Evolutionary conservation across 2,888 invertebrate genomes (phyloP), one percentile per base, ranked within the genome.

Genomic region (Tillus elongatus): DNA sequence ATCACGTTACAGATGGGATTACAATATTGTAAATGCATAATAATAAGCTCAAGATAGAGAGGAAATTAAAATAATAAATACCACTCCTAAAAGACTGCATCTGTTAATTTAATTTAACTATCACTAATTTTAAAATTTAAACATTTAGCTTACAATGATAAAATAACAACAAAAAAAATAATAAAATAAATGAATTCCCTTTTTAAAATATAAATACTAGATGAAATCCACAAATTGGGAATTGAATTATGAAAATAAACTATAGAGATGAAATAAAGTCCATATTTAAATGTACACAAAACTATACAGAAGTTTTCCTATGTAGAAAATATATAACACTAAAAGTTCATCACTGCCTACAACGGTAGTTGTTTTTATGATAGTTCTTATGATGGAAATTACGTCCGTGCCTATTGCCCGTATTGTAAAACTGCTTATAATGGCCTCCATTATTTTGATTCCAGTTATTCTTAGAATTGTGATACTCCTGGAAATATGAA

Each of bases 391-490:
- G 59, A 42, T 60, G 59, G 37, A 60, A 63, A 42, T 57, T 58
- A 33, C 59, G 54, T 41, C 61, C 53, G 49, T 63, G 59, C 31
- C 58, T 49, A 43, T 52, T 53, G 14, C 47, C 50, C 8, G 50
- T 49, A 41, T 54, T 57, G 45, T 58, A 61, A 48, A 60, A 62
- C 15, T 52, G 50, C 38, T 60, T 57, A 44, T 59, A 54, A 41
- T 53, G 50, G 13, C 41, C 24, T 32, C 53, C 51, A 37, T 53
- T 56, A 34, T 50, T 53, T 26, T 57, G 63, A 45, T 56, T 61
- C 67, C 69, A 67, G 39, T 64, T 66, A n/a, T n/a, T n/a, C 52
- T 69, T 69, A 27, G 63, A 57, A 45, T 69, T 70, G 42, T 73
- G 71, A 43, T 63, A 65, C 39, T 68, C 64, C 64, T 64, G 46